Conservation (phyloP, 2,113 vertebrate species). For the Corythornis cristatus region DNA sequence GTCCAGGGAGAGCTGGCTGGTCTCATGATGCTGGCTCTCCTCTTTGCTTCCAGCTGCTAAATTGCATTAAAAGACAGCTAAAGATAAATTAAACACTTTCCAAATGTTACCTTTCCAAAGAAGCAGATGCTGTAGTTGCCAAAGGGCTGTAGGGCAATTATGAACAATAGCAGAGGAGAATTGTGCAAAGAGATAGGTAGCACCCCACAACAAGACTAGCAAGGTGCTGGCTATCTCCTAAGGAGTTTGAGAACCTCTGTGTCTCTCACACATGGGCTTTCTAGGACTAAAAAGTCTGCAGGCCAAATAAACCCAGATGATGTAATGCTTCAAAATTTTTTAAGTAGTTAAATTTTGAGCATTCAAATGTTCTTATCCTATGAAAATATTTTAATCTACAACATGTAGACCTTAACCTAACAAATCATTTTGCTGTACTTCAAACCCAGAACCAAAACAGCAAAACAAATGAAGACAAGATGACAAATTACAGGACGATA, state of each 20-base stretch:
- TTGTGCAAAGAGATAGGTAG: not conserved
- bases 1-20: constrained; percentile 56
- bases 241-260: constrained; percentile 67
- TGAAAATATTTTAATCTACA: not conserved
- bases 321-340: not conserved
- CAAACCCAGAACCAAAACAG: constrained; percentile 26
- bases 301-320: not conserved
- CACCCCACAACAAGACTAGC: not conserved
- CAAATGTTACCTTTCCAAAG: constrained; percentile 5
- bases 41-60: constrained; percentile 67
- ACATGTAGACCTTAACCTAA: not conserved
- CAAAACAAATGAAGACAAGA: constrained; percentile 51
- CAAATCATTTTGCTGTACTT: not conserved
- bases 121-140: constrained; percentile 2
- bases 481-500: not conserved
- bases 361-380: not conserved
- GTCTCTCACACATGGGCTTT: not conserved
- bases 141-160: not conserved
- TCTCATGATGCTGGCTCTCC: constrained; percentile 60
- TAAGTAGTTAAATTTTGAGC: not conserved
- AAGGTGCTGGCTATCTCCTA: not conserved
- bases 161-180: not conserved
- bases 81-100: constrained; percentile 42
- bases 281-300: not conserved
- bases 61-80: constrained; percentile 66